Percentiles rank a stretch among this genome's conserved stretches.
Evolutionary conservation across 2,888 invertebrate species (phyloP).

Genomic region (Steinernema scapterisci): DNA sequence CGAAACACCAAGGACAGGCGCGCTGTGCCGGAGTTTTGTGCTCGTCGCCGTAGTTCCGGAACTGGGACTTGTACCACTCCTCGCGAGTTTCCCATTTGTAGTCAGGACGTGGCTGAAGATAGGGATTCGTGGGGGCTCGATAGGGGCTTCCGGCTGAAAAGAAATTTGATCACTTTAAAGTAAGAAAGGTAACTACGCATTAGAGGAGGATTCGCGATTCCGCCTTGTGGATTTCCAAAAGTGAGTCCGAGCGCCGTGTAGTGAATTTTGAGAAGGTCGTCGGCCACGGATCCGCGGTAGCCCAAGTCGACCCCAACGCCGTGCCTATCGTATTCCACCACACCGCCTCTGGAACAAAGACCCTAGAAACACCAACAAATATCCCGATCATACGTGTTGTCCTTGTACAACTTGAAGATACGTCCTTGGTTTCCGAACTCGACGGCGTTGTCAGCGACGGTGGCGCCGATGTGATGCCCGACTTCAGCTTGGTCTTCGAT

Average conservation of each 20-base stretch:
- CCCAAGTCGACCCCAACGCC: slow-evolving; percentile 57
- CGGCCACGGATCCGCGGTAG: slow-evolving; percentile 48
- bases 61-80: slow-evolving; percentile 34
- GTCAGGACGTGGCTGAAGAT: slow-evolving; percentile 13
- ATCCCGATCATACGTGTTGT: slow-evolving; percentile 46
- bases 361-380: no score
- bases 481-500: slow-evolving; percentile 54
- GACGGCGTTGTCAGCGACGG: slow-evolving; percentile 45
- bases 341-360: slow-evolving; percentile 42
- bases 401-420: slow-evolving; percentile 48
- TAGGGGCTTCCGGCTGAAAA: slow-evolving; percentile 28
- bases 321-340: slow-evolving; percentile 51
- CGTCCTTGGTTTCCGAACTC: slow-evolving; percentile 50
- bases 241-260: slow-evolving; percentile 25
- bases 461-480: slow-evolving; percentile 40
- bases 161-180: background rate
- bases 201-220: slow-evolving; percentile 15
- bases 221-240: slow-evolving; percentile 3
- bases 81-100: slow-evolving; percentile 16
- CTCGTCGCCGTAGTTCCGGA: slow-evolving; percentile 48
- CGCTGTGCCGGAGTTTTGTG: slow-evolving; percentile 49
- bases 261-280: slow-evolving; percentile 38
- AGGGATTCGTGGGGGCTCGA: slow-evolving; percentile 25
- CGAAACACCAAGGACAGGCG: slow-evolving; percentile 59
- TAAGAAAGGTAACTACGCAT: background rate